A percentile compares a stretch with the other conserved stretches of the same genome.
These are phyloP conservation scores for Calonectris borealis DNA, from an alignment of 2,113 vertebrate genomes.

Conservation along the genomic window DNA sequence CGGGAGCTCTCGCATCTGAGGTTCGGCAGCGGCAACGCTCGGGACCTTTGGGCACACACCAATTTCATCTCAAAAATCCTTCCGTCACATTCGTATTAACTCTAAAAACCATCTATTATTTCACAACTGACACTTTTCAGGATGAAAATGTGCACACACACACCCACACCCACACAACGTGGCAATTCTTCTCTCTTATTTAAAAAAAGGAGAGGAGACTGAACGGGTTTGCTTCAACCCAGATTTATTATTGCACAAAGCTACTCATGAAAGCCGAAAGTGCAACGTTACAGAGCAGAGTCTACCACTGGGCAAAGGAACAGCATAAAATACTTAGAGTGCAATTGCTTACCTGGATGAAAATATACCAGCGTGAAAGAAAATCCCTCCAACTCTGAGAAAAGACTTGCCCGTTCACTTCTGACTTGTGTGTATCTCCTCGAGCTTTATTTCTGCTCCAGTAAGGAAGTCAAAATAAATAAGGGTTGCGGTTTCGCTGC, in stretches of 20 bases:
- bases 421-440: not conserved
- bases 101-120: not conserved
- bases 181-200: not conserved
- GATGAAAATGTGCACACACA: not conserved
- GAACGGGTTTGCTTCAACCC: not conserved
- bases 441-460: not conserved
- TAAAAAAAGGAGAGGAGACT: not conserved
- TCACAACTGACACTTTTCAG: not conserved
- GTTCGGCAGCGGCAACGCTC: not conserved
- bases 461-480: not conserved
- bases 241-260: conserved; percentile 1
- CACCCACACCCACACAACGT: accelerated
- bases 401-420: not conserved
- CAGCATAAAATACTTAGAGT: not conserved
- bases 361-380: not conserved
- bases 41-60: not conserved
- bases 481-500: not conserved
- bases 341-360: not conserved
- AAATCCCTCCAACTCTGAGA: not conserved
- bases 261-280: not conserved
- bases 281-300: not conserved
- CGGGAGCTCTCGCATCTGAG: accelerated
- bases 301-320: not conserved
- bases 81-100: not conserved
- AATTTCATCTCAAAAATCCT: not conserved